Evolutionary conservation across 2,888 invertebrate genomes (phyloP).

Genomic region (Oeneis ivallda): DNA sequence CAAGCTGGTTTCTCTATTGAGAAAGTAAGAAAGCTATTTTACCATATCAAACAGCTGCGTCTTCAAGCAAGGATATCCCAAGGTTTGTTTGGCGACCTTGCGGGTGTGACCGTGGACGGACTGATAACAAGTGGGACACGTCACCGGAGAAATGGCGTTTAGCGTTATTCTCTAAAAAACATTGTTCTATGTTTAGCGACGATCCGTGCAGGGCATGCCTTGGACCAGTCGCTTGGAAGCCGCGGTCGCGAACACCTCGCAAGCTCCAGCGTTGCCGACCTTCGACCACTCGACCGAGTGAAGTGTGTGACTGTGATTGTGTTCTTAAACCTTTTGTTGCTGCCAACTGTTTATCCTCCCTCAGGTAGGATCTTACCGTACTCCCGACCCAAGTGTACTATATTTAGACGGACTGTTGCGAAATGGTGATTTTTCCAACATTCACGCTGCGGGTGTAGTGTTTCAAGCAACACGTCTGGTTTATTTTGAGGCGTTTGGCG

Average conservation of each 20-base stretch:
- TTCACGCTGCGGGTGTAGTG: conserved; percentile 60
- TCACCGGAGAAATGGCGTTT: conserved; percentile 64
- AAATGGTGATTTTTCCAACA: conserved; percentile 39
- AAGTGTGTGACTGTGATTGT: conserved; percentile 79
- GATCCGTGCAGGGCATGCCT: conserved; percentile 51
- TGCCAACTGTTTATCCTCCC: conserved; percentile 34
- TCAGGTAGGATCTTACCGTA: conserved; percentile 40
- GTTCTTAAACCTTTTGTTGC: conserved; percentile 50
- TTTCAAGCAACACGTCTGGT: conserved; percentile 72
- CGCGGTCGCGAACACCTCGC: conserved; percentile 76
- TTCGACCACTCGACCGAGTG: conserved; percentile 76
- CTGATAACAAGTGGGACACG: conserved; percentile 47
- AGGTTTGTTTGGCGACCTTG: conserved; percentile 75
- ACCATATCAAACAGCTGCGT: conserved; percentile 9
- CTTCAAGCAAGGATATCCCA: conserved; percentile 42
- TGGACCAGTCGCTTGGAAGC: conserved; percentile 75
- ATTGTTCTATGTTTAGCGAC: conserved; percentile 67
- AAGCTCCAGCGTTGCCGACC: conserved; percentile 71
- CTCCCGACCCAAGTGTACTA: conserved; percentile 3
- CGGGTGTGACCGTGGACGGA: conserved; percentile 48
- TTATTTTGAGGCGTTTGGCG: conserved; percentile 67
- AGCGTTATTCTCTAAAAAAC: conserved; percentile 57
- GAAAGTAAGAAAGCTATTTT: conserved; percentile 4
- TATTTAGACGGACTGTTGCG: conserved; percentile 37
- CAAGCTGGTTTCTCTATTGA: too few relatives aligned